phyloP scores from a whole-genome alignment of 1,140 invertebrate genomes.

The Sarcophaga bullata region DNA sequence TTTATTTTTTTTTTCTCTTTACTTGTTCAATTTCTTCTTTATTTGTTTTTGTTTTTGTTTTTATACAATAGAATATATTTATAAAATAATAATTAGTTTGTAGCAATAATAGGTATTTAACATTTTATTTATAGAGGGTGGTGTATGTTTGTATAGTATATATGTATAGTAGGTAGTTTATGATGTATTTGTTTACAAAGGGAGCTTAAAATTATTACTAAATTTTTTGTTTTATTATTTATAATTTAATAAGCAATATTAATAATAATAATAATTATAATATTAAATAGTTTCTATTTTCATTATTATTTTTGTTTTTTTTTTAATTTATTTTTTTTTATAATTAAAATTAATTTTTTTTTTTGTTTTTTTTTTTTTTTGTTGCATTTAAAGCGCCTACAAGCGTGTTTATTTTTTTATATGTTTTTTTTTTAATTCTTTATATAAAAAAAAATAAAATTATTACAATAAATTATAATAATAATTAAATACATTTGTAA shows the following conservation, averaged over 20 bases:
- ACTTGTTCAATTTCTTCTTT: too few species aligned
- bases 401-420: slow-evolving; percentile 23
- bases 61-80: too few species aligned
- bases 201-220: not conserved
- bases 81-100: too few species aligned
- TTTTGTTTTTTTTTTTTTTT: not conserved
- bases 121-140: too few species aligned
- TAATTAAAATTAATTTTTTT: not conserved
- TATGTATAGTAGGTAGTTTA: too few species aligned
- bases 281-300: not conserved
- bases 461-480: not conserved
- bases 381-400: slow-evolving; percentile 32
- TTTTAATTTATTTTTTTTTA: not conserved
- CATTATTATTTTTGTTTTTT: not conserved
- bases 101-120: too few species aligned
- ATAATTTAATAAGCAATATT: slow-evolving; percentile 25
- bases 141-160: too few species aligned
- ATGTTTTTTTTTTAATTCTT: not conserved
- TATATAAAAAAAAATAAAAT: not conserved
- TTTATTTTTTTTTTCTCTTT: too few species aligned
- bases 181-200: slow-evolving; percentile 12
- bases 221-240: slow-evolving; percentile 22
- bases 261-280: not conserved
- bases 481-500: slow-evolving; percentile 19
- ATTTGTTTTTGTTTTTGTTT: too few species aligned